These are phyloP conservation scores for Aphelenchoides besseyi DNA, from an alignment of 1,140 invertebrate genomes.

Conservation along the genomic window DNA sequence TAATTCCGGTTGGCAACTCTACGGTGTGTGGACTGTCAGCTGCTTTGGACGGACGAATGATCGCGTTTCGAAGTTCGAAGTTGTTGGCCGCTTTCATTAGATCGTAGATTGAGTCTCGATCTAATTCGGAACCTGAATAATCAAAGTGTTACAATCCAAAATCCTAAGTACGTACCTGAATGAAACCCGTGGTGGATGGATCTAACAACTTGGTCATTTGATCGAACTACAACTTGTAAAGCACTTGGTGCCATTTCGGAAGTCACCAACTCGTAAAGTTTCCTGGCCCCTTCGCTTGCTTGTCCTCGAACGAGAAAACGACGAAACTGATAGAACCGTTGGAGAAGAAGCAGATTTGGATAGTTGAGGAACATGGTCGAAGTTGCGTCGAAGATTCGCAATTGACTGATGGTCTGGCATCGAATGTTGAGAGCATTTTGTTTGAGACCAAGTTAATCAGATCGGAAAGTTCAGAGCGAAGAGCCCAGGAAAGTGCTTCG, in stretches of 20 bases:
- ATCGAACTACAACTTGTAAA: constrained; percentile 22
- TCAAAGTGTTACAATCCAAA: background rate
- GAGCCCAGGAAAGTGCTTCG: constrained; percentile 23
- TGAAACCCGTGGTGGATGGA: constrained; percentile 1
- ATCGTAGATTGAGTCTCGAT: constrained; percentile 13
- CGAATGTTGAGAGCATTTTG: background rate
- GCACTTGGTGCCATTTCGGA: constrained; percentile 4
- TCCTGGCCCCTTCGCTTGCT: background rate
- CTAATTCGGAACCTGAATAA: constrained; percentile 10
- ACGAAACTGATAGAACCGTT: constrained; percentile 32
- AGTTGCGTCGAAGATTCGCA: constrained; percentile 16
- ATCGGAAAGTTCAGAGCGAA: constrained; percentile 4
- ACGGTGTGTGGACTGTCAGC: background rate
- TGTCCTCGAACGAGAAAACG: constrained; percentile 2
- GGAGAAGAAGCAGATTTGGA: constrained; percentile 26
- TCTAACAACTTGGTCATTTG: constrained; percentile 19
- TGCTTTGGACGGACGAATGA: background rate
- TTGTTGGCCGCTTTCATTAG: constrained; percentile 19
- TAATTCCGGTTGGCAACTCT: background rate
- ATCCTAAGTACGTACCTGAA: constrained; percentile 1
- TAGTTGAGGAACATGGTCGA: background rate
- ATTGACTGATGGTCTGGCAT: constrained; percentile 5
- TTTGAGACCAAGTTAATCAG: constrained; percentile 18
- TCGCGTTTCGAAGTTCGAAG: constrained; percentile 4
- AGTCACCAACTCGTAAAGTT: constrained; percentile 6